phyloP scores from a whole-genome alignment of 1,140 invertebrate genomes.

The Augochlora pura region DNA sequence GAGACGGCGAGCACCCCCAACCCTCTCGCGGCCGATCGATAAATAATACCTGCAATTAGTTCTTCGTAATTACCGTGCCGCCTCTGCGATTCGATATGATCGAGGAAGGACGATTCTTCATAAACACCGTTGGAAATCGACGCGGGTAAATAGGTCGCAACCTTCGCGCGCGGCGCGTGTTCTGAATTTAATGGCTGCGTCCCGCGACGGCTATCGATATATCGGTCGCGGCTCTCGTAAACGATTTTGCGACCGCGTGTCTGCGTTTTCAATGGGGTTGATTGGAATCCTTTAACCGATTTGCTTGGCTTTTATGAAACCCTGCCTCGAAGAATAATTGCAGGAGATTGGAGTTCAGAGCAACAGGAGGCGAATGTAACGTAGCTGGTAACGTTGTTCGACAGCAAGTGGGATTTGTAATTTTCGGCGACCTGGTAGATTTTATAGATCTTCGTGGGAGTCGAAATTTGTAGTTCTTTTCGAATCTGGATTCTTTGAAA shows the following conservation, averaged over 20 bases:
- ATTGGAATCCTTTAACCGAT: background rate
- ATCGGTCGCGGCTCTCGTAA: background rate
- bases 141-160: constrained; percentile 16
- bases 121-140: constrained; percentile 18
- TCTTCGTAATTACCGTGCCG: constrained; percentile 24
- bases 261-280: background rate
- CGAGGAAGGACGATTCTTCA: constrained; percentile 29
- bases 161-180: constrained; percentile 15
- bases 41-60: constrained; percentile 40
- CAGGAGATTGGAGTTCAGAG: too few relatives aligned
- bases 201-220: constrained; percentile 12
- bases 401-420: too few relatives aligned
- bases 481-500: too few relatives aligned
- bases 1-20: background rate
- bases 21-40: constrained; percentile 1
- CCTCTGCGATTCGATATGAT: constrained; percentile 21
- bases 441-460: too few relatives aligned
- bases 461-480: too few relatives aligned
- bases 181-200: constrained; percentile 19
- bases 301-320: background rate
- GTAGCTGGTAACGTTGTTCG: too few relatives aligned
- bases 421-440: too few relatives aligned
- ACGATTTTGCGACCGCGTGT: background rate
- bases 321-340: too few relatives aligned
- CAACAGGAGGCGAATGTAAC: too few relatives aligned